Evolutionary conservation across 2,888 invertebrate species (phyloP).

Genomic region (Cryptophagus acutangulus): DNA sequence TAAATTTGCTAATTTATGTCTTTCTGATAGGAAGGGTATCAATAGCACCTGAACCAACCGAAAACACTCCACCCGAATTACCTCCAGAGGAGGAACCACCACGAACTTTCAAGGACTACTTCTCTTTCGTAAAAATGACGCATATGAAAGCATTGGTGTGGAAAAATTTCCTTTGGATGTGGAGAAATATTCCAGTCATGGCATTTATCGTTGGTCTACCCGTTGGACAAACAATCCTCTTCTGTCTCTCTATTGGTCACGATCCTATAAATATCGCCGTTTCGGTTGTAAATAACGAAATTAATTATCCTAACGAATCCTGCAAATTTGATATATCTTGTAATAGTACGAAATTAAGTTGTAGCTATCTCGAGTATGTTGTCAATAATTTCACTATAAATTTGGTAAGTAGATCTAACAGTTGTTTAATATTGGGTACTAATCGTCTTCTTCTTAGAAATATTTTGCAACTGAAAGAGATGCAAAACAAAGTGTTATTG

Average conservation of each 20-base stretch:
- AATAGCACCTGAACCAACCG: slow-evolving; percentile 52
- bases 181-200: slow-evolving; percentile 77
- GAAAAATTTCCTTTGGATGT: slow-evolving; percentile 85
- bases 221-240: slow-evolving; percentile 75
- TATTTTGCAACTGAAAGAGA: slow-evolving; percentile 49
- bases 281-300: slow-evolving; percentile 78
- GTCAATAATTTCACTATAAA: slow-evolving; percentile 58
- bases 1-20: not conserved
- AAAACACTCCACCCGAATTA: slow-evolving; percentile 52
- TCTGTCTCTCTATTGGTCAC: slow-evolving; percentile 85
- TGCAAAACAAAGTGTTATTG: slow-evolving; percentile 59
- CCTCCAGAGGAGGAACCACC: slow-evolving; percentile 63
- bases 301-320: slow-evolving; percentile 41
- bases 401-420: slow-evolving; percentile 49
- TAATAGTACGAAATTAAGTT: slow-evolving; percentile 58
- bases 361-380: slow-evolving; percentile 69
- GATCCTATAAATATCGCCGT: slow-evolving; percentile 72
- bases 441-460: slow-evolving; percentile 18
- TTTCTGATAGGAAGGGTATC: slow-evolving; percentile 52
- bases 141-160: slow-evolving; percentile 80
- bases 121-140: slow-evolving; percentile 60
- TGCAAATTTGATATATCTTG: slow-evolving; percentile 37
- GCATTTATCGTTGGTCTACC: slow-evolving; percentile 82
- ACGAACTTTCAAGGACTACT: slow-evolving; percentile 51
- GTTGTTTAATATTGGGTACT: slow-evolving; percentile 6